A percentile compares a stretch with the other conserved stretches of the same genome.
These are phyloP conservation scores for Cheilosia pagana DNA, from an alignment of 2,888 invertebrate species.

Conservation along the genomic window DNA sequence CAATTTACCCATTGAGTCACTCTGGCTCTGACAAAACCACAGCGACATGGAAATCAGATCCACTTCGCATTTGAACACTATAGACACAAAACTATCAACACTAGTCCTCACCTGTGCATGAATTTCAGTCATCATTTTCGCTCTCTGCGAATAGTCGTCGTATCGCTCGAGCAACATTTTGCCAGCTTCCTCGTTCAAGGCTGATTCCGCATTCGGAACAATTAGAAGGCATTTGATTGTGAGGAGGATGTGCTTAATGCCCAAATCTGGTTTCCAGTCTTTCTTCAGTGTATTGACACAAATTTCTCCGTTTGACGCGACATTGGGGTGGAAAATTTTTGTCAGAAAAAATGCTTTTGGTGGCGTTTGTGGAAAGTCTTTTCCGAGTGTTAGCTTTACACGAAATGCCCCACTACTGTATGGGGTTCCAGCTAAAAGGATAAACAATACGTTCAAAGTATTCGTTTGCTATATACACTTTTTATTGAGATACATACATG, in stretches of 20 bases:
- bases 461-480: conserved; percentile 7
- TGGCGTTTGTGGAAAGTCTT: conserved; percentile 95
- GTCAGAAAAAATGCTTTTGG: conserved; percentile 97
- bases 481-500: conserved; percentile 84
- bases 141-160: conserved; percentile 94
- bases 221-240: conserved; percentile 97
- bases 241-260: conserved; percentile 96
- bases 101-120: conserved; percentile 88
- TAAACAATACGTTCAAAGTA: neutral
- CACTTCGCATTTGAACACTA: neutral
- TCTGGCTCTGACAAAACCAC: no score
- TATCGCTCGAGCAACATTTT: conserved; percentile 96
- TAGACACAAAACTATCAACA: neutral
- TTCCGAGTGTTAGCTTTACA: conserved; percentile 94
- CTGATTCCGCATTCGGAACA: conserved; percentile 98
- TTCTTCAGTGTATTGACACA: conserved; percentile 98
- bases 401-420: conserved; percentile 95
- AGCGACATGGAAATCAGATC: no score
- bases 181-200: conserved; percentile 98
- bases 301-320: conserved; percentile 96
- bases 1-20: no score
- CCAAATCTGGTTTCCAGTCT: conserved; percentile 98
- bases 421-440: conserved; percentile 91
- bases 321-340: conserved; percentile 98
- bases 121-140: conserved; percentile 96